Percentiles rank a stretch among this genome's conserved stretches.
Evolutionary conservation across 2,113 vertebrate genomes (phyloP).

Genomic region (Junco hyemalis): DNA sequence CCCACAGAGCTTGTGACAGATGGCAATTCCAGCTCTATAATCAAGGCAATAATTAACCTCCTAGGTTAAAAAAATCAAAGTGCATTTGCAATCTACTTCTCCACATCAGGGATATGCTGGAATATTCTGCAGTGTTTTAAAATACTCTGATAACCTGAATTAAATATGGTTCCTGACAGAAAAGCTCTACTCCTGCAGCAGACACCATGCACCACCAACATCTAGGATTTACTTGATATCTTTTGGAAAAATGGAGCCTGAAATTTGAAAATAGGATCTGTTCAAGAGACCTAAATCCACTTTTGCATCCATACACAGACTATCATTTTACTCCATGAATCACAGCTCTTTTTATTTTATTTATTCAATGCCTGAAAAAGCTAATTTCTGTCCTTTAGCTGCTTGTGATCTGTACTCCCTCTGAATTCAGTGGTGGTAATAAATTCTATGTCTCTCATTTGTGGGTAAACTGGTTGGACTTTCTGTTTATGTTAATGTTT

Average conservation of each 20-base stretch:
- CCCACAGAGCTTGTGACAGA: constrained; percentile 39
- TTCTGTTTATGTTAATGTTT: background rate
- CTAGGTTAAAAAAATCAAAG: background rate
- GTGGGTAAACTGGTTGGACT: background rate
- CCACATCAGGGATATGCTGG: background rate
- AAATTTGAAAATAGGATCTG: background rate
- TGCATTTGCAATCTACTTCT: background rate
- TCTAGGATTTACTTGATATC: background rate
- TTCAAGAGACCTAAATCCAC: background rate
- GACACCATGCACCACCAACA: background rate
- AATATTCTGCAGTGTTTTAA: background rate
- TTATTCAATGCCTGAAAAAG: background rate
- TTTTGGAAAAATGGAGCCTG: background rate
- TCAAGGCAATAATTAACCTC: constrained; percentile 39
- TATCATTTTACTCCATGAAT: background rate
- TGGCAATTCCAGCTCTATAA: constrained; percentile 18
- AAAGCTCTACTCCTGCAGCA: background rate
- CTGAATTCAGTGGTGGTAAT: background rate
- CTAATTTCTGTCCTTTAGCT: background rate
- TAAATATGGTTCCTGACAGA: background rate
- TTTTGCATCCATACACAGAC: background rate
- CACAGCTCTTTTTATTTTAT: background rate
- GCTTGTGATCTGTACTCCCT: background rate
- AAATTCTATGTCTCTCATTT: background rate
- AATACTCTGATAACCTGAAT: background rate